Evolutionary conservation across 2,797 vertebrate species (phyloP), one percentile per base, ranked within the genome.

Genomic region (Sciurus carolinensis): DNA sequence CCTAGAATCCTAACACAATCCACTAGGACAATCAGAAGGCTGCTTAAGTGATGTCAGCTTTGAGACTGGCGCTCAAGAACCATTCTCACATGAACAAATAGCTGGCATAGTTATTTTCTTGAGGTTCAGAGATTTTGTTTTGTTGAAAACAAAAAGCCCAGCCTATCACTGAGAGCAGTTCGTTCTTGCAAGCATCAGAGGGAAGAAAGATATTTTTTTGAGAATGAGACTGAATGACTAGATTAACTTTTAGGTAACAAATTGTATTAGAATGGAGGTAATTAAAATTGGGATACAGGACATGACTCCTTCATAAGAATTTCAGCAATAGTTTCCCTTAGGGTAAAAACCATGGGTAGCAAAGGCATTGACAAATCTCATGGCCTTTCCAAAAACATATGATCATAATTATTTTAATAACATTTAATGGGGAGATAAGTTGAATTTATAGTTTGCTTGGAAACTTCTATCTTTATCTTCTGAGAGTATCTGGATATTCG

Each of bases 391-490:
- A n/a, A 94, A 87, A 54, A n/a, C 1, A 47, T 42, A 52, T 5
- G 67, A 14, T 77, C 66, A 82, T 62, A 82, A 91, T 91, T 91
- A 57, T n/a, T 28, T 22, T 76, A 93, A 75, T 39, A 72, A 47
- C n/a, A 42, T 90, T 73, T 94, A 83, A 82, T 82, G 9, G 50
- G 30, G n/a, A 82, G 17, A 36, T 66, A 66, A 28, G 18, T 36
- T 82, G 67, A 72, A 94, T 67, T 72, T 82, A 24, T 18, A 59
- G 26, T 4, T 82, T n/a, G 3, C 18, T 64, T 83, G 22, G 42
- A 52, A 90, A 72, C 44, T 71, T 64, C 13, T 87, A 18, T 28
- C 33, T 96, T 86, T 83, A 36, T 75, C n/a, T 71, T 33, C 76
- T 54, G 57, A 71, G 9, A 28, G 69, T 50, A 7, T 15, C 33